Evolutionary conservation across 2,797 vertebrate species (phyloP), one percentile per base, ranked within the genome.

Genomic region (Sciurus vulgaris): DNA sequence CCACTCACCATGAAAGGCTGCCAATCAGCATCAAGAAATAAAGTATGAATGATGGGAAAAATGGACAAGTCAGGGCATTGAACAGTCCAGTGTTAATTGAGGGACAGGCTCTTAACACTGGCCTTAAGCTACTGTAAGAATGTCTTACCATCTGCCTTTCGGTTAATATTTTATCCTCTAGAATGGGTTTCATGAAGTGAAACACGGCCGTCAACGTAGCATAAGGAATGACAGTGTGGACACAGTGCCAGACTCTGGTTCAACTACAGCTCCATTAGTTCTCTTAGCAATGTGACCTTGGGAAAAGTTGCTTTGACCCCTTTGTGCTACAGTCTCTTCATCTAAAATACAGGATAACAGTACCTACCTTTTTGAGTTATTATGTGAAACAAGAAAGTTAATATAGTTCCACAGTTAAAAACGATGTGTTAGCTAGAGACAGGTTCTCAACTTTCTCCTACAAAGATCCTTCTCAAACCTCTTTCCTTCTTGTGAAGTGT

Each of bases 351-450:
- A 85, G 38, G 33, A 61, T 54, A 65, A 78, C 17, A 38, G 18
- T 15, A 63, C 11, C 67, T 51, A 78, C 10, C 10, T 90, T 82
- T 90, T 61, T 73, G 47, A 91, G 41, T 81, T 86, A 61, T 72
- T 78, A 89, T 54, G 28, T 74, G 15, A 26, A 86, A 76, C 82
- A 93, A 74, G 87, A 49, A 70, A 47, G 51, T 74, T 41, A 89
- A 65, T 41, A 22, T 73, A 78, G 35, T 28, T 26, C 9, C 28
- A 67, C 47, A 69, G 54, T 79, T 83, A 30, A 63, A 91, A 93
- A 86, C 30, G 65, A 69, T 8, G 2, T 67, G 67, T 63, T 86
- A 73, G 38, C 15, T 72, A 38, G 2, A 93, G 24, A 41, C 59
- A 89, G 41, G 24, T 30, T 41, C 12, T 67, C 77, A 92, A 67